A percentile compares a stretch with the other conserved stretches of the same genome.
Conservation (phyloP, 2,797 vertebrate genomes). For the Atherinosoma microstoma region DNA sequence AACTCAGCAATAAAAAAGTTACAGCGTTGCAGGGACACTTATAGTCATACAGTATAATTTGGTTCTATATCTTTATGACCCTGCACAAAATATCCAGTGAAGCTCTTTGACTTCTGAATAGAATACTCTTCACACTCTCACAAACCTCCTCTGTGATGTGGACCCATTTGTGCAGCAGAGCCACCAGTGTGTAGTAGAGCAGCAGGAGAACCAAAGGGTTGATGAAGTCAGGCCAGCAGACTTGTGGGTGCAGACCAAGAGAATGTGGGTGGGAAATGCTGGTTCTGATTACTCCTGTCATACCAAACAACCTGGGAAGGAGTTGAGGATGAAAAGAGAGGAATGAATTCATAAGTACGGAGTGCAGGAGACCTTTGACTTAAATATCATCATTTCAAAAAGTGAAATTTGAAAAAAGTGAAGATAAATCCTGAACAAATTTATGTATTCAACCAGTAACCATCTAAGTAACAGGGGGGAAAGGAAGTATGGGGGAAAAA, state of each 20-base stretch:
- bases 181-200: constrained; percentile 85
- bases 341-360: too few relatives aligned
- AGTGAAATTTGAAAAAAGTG: background rate
- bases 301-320: constrained; percentile 83
- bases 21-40: too few relatives aligned
- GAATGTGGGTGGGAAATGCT: constrained; percentile 76
- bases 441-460: background rate
- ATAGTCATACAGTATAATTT: background rate
- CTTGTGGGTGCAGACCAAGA: constrained; percentile 76
- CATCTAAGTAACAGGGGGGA: too few relatives aligned
- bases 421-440: background rate
- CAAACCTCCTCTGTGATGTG: constrained; percentile 66
- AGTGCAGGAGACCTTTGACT: too few relatives aligned
- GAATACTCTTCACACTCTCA: constrained; percentile 1
- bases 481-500: too few relatives aligned
- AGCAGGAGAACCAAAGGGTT: constrained; percentile 85
- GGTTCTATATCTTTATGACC: background rate
- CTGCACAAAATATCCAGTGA: background rate
- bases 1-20: too few relatives aligned
- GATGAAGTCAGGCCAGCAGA: constrained; percentile 84
- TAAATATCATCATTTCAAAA: background rate
- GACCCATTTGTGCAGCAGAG: constrained; percentile 83
- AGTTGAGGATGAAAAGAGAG: background rate
- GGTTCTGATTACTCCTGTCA: constrained; percentile 83
- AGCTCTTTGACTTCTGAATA: background rate